Base-by-base conservation (phyloP, 2,888 invertebrate species). In the Trichogramma dendrolimi region DNA sequence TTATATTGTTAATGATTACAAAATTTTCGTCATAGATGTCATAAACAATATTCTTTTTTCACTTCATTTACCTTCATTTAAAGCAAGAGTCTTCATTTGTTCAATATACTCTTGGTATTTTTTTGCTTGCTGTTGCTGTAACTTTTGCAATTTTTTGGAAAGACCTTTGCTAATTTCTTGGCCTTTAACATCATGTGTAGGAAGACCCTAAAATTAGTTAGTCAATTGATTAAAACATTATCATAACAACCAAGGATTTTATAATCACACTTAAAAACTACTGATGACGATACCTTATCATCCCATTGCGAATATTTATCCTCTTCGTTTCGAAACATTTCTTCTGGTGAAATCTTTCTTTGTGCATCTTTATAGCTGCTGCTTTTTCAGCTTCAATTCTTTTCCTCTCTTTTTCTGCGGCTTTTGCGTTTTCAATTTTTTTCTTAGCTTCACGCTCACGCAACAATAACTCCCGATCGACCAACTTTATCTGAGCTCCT, bases 261-360 rank as follows among this genome's bases (percentile, higher is more conserved):
- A 51, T 5, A 63, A 46, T 53, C 10, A 57, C 52, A 43, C 41
- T 40, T 14, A 48, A 46, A 43, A 27, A 48, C 27, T 27, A 58
- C 7, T 10, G 6, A 48, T 51, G 10, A 42, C 8, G 77, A 75
- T 81, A 93, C 94, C 81, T 89, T 91, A 38, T 90, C 91, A 83
- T 97, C 95, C 80, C 95, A 98, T 75, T 88, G 83, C 0, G 94
- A 95, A 83, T 95, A 97, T 81, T 96, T 96, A 72, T 94, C 91
- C 2, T 84, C 86, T 78, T 96, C 94, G 8, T 74, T 74, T 67
- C 82, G 84, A 79, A 98, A 99, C 87, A 98, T 86, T 71, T 96
- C 91, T 1, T 80, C 81, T 0, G 98, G 97, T 51, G 92, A 87
- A 63, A 96, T 88, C 76, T 85, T 90, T 75, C 84, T 89, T 70